Base-by-base conservation (phyloP, 2,797 vertebrate species). In the Calcarius lapponicus region DNA sequence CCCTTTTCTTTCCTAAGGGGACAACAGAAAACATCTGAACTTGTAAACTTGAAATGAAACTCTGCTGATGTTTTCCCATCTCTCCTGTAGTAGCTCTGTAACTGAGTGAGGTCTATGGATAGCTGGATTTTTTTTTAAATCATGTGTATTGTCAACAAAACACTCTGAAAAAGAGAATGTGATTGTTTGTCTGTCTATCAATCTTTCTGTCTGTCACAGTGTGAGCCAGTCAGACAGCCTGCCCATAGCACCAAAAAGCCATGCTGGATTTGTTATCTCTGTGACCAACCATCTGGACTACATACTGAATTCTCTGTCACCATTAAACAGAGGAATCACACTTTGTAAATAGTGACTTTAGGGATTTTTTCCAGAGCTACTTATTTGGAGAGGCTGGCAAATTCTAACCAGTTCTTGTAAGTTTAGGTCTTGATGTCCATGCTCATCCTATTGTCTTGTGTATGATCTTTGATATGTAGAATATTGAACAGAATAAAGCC, bases 261-360 rank as follows among this genome's bases (percentile, higher is more conserved):
- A 73, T 73, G 72, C 70, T 96, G 67, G 75, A 86, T 94, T 86
- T 95, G 54, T 72, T 92, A 79, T 78, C 82, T 75, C 62, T 75
- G 62, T 1, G 2, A 60, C 88, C 89, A 94, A 36, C 90, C 91
- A 96, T 92, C 87, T 93, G 94, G 82, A 38, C 62, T 91, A 64
- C 70, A 83, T 79, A 86, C 89, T 92, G 93, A 91, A 80, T 95
- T 87, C 84, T 51, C 79, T 93, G 80, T 86, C 80, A 93, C 89
- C 87, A 94, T 94, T 94, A 94, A 93, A 90, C 80, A 91, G 82
- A 88, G 73, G 82, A 94, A 83, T 91, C 75, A 86, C 85, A 93
- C 82, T 86, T 95, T 50, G 90, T 94, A 96, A 95, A 90, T 75
- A 84, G 36, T 47, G 54, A 72, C 54, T 90, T 91, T 7, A 57